Evolutionary conservation across 1,140 invertebrate species (phyloP).

Genomic region (Tyrophagus putrescentiae): DNA sequence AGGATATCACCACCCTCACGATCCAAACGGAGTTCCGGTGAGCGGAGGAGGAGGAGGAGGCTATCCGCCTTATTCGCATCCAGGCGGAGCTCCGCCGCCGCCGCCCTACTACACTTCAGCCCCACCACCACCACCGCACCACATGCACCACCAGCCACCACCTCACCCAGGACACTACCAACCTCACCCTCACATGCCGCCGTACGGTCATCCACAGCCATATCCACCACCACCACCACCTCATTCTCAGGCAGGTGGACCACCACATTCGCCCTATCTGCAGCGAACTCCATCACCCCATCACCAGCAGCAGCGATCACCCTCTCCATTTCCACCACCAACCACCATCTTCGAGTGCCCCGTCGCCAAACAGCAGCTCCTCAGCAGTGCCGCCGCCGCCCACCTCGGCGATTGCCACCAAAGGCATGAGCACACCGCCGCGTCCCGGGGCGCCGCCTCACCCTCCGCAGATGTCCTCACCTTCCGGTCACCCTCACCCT

Average conservation of each 20-base stretch:
- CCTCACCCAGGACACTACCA: background rate
- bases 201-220: background rate
- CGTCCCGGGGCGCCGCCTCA: background rate
- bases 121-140: constrained; percentile 13
- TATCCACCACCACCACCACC: background rate
- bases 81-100: background rate
- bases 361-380: background rate
- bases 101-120: background rate
- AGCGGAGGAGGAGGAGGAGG: too few relatives aligned
- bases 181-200: background rate
- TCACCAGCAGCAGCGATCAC: background rate
- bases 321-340: background rate
- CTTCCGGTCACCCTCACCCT: background rate
- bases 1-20: too few relatives aligned
- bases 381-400: background rate
- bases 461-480: background rate
- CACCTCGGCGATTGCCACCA: constrained; percentile 5
- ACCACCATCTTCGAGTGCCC: background rate
- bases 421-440: background rate
- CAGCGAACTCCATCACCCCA: background rate
- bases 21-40: too few relatives aligned
- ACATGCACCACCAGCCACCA: constrained; percentile 1
- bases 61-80: too few relatives aligned
- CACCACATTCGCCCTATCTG: background rate
- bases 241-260: background rate